phyloP scores from a whole-genome alignment of 1,140 invertebrate genomes.

The Riptortus pedestris region DNA sequence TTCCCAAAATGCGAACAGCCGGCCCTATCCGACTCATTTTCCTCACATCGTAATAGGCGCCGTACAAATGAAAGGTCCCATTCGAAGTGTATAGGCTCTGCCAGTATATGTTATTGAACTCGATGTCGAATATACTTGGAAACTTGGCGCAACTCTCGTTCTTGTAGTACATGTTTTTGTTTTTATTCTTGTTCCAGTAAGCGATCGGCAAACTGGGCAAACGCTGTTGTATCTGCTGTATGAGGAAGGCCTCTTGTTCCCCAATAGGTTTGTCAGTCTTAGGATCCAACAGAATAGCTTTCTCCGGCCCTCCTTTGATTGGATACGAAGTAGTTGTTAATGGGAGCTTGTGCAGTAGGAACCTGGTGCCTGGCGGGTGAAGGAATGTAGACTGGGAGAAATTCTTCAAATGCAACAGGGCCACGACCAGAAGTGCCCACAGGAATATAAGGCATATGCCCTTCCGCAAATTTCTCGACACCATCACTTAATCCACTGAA shows the following conservation, averaged over 20 bases:
- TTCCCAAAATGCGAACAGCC: slow-evolving; percentile 73
- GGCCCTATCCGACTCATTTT: slow-evolving; percentile 64
- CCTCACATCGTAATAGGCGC: slow-evolving; percentile 76
- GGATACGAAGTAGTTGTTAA: slow-evolving; percentile 11
- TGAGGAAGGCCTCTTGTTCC: slow-evolving; percentile 61
- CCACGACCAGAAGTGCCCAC: slow-evolving; percentile 30
- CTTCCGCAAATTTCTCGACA: slow-evolving; percentile 26
- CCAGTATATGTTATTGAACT: slow-evolving; percentile 89
- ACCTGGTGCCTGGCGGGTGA: slow-evolving; percentile 15
- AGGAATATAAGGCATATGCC: slow-evolving; percentile 30
- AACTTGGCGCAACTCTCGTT: slow-evolving; percentile 67
- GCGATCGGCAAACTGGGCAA: slow-evolving; percentile 71
- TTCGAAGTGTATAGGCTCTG: slow-evolving; percentile 67
- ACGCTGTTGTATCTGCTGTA: slow-evolving; percentile 60
- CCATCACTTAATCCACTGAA: slow-evolving; percentile 18
- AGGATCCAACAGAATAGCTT: slow-evolving; percentile 39
- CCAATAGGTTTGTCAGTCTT: slow-evolving; percentile 54
- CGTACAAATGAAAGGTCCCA: slow-evolving; percentile 75
- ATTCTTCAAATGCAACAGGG: slow-evolving; percentile 28
- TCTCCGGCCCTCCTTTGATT: slow-evolving; percentile 13
- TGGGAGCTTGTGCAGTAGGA: slow-evolving; percentile 14
- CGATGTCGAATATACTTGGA: slow-evolving; percentile 74
- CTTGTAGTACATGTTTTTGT: slow-evolving; percentile 55
- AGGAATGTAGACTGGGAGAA: slow-evolving; percentile 18
- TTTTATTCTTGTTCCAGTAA: slow-evolving; percentile 70